These are phyloP conservation scores for Gnatocerus cornutus DNA, from an alignment of 2,888 invertebrate genomes.

Conservation along the genomic window DNA sequence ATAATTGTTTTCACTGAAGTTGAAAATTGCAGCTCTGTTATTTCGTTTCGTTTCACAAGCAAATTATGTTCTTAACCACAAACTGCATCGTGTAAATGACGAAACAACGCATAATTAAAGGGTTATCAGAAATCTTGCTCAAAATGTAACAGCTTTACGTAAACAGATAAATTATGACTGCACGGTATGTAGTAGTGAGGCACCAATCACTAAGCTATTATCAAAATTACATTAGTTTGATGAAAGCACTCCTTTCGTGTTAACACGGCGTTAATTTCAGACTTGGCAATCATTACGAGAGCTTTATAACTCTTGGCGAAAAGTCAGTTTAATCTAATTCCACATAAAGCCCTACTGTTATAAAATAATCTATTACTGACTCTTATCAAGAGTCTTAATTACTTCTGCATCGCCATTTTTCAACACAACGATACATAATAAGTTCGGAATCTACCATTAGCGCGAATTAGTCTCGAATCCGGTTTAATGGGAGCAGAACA, in stretches of 20 bases:
- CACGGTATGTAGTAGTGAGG: constrained; percentile 11
- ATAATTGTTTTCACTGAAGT: no score
- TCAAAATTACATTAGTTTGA: constrained; percentile 44
- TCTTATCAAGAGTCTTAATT: constrained; percentile 8
- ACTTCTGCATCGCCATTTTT: not conserved
- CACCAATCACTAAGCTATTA: constrained; percentile 34
- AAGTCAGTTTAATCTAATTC: not conserved
- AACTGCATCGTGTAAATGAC: constrained; percentile 34
- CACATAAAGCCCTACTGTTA: not conserved
- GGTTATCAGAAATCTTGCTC: constrained; percentile 36
- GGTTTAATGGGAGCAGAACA: constrained; percentile 30
- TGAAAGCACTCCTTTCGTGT: constrained; percentile 15
- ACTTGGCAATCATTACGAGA: constrained; percentile 3
- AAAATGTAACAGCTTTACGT: constrained; percentile 31
- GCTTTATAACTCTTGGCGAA: constrained; percentile 19
- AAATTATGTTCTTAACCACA: not conserved
- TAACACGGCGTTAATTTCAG: constrained; percentile 8
- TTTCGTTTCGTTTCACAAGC: no score
- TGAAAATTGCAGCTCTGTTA: no score
- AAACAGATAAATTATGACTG: constrained; percentile 31
- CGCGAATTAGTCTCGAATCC: constrained; percentile 27
- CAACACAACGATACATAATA: constrained; percentile 8
- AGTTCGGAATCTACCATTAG: constrained; percentile 23
- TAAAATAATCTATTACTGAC: not conserved
- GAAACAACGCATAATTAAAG: constrained; percentile 33